Evolutionary conservation across 2,888 invertebrate species (phyloP), one percentile per base, ranked within the genome.

Genomic region (Odontothrips loti): DNA sequence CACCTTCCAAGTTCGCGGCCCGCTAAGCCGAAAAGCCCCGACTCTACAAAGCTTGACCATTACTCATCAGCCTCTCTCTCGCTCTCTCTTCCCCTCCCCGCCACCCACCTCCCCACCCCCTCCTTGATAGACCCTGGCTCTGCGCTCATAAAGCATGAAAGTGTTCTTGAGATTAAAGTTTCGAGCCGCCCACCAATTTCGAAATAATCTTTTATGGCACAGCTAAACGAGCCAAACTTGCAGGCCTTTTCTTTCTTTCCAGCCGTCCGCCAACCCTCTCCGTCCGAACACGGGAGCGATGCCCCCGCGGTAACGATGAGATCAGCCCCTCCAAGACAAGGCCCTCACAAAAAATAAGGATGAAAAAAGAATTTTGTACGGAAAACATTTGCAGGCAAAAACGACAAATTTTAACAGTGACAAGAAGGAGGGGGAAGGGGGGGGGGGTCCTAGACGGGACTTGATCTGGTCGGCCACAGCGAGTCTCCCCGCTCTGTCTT

Each of bases 121-220:
- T 58, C 58, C 58, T 58, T 58, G 17, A 58, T 58, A n/a, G 58
- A 17, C 58, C 58, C 58, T 6, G 58, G 15, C 58, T 12, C 51
- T 58, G 20, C 20, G 58, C 58, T 58, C 58, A 58, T 58, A 58
- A 58, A 58, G 58, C 58, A 58, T 58, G 20, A 58, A 58, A 58
- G 58, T 58, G 58, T 58, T 58, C 58, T 58, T 58, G 17, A 27
- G 68, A 75, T 75, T 75, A 75, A 75, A 75, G 68, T 75, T 75
- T 75, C 27, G 23, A 75, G 68, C 68, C 68, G 27, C 12, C n/a
- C 17, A 23, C 11, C 68, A 23, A 27, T 75, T 75, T 27, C 68
- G 68, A 75, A 75, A 27, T 75, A 23, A 75, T 23, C 68, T 27
- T 75, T 27, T 27, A 75, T 75, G 68, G 27, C 23, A 27, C 8